Base-by-base conservation (phyloP, 2,797 vertebrate genomes). In the Sebastes cheni region DNA sequence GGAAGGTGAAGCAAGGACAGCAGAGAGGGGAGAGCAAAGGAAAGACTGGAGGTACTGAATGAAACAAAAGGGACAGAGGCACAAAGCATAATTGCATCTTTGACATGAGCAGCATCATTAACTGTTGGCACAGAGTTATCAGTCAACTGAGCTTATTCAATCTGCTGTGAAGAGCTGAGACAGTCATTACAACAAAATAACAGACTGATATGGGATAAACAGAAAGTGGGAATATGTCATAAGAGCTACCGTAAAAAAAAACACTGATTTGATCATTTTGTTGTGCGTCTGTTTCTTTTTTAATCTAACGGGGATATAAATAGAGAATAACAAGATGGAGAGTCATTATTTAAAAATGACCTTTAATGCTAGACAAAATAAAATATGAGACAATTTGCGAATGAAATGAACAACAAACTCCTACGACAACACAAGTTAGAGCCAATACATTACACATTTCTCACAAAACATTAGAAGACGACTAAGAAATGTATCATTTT, bases 51-150 rank as follows among this genome's bases (percentile, higher is more conserved):
- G 71, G 68, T 32, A 79, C n/a, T 20, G 4, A 3, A 46, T 54
- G 3, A 84, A 86, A 88, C 77, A 85, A 67, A 86, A 39, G 62
- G 71, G 72, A 84, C 23, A 86, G 67, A 79, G 61, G 82, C 84
- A 88, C 50, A 89, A 69, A 90, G 75, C 74, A 74, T 54, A 84
- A 87, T 16, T 62, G 81, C 65, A 79, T 29, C 67, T 42, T 58
- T 79, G 76, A 83, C 73, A 72, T 79, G 79, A 89, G 77, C 79
- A 81, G 62, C 59, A 84, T 69, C 76, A 81, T 77, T 61, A 83
- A 88, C 29, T 70, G 71, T 60, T 78, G 54, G 72, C 65, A 82
- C 74, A 90, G 16, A 82, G 76, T 50, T 88, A 60, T 81, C 42
- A 81, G 64, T 84, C 69, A 83, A 39, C 72, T 76, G 30, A 86